These are phyloP conservation scores for Tiliacea aurago DNA, from an alignment of 2,888 invertebrate species.

Conservation along the genomic window DNA sequence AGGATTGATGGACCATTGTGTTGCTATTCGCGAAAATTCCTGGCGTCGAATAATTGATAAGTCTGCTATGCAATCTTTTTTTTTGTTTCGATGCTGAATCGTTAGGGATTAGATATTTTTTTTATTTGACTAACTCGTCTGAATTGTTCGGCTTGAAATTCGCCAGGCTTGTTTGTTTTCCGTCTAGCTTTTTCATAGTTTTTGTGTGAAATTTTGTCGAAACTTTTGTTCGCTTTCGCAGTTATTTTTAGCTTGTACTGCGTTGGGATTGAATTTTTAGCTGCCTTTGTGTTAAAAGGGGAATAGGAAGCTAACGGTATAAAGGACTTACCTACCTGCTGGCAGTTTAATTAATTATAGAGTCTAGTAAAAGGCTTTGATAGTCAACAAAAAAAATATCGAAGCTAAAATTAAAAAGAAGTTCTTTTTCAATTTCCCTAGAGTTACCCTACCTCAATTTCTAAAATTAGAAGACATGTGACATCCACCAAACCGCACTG, in stretches of 20 bases:
- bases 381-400: slow-evolving; percentile 2
- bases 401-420: not conserved
- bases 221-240: slow-evolving; percentile 52
- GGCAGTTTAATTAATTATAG: not conserved
- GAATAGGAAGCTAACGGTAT: slow-evolving; percentile 2
- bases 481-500: not conserved
- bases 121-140: slow-evolving; percentile 62
- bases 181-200: slow-evolving; percentile 64
- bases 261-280: slow-evolving; percentile 35
- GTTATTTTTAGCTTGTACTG: slow-evolving; percentile 44
- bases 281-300: slow-evolving; percentile 32
- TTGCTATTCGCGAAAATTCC: slow-evolving; percentile 83
- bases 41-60: slow-evolving; percentile 85
- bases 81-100: slow-evolving; percentile 75
- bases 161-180: slow-evolving; percentile 65
- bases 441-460: not conserved
- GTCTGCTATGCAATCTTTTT: slow-evolving; percentile 70
- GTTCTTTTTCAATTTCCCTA: not conserved
- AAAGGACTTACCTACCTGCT: not conserved
- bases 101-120: slow-evolving; percentile 82
- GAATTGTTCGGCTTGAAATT: slow-evolving; percentile 65
- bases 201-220: slow-evolving; percentile 59
- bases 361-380: not conserved
- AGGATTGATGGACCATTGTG: slow-evolving; percentile 88
- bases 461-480: not conserved